Base-by-base conservation (phyloP, 2,888 invertebrate genomes). In the Aphodius sticticus region DNA sequence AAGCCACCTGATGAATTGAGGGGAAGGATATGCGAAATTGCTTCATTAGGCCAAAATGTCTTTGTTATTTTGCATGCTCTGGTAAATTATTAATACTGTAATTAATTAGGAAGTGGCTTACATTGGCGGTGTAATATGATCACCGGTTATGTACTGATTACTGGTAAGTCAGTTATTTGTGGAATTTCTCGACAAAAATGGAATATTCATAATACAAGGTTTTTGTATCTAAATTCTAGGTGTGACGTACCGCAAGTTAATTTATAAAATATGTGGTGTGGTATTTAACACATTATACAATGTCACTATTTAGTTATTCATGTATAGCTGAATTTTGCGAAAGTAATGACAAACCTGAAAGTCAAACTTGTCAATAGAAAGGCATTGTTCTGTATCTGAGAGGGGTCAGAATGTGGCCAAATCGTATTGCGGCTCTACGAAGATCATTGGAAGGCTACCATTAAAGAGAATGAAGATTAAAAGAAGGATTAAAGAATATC, bases 1-100 rank as follows among this genome's bases (percentile, higher is more conserved):
- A 53, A 53, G 53, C 53, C 53, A 53, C 9, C 53, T 53, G 53
- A 53, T 53, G 53, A 53, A 53, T 53, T 12, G 53, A 12, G 53
- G 53, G 53, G 53, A 53, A 53, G 53, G 53, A 53, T 53, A 53
- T 53, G 53, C 53, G 53, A 53, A 53, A 53, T 53, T 53, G 53
- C 53, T 53, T 53, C 53, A 53, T 53, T 53, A 53, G 1, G 53
- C 12, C 53, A 12, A 53, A 12, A 53, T 53, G 53, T 53, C 53
- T 53, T 53, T 53, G 53, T 53, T 53, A 53, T 53, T 53, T 12
- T 53, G 53, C 53, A 53, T 53, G 53, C 53, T 7, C 53, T 12
- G 53, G 53, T 53, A 53, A 53, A 53, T 53, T 53, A 12, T 53
- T 53, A 53, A 53, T 53, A 53, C 53, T 9, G 53, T 53, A 53